Conservation (phyloP, 2,797 vertebrate species). For the Nannoperca obscura region DNA sequence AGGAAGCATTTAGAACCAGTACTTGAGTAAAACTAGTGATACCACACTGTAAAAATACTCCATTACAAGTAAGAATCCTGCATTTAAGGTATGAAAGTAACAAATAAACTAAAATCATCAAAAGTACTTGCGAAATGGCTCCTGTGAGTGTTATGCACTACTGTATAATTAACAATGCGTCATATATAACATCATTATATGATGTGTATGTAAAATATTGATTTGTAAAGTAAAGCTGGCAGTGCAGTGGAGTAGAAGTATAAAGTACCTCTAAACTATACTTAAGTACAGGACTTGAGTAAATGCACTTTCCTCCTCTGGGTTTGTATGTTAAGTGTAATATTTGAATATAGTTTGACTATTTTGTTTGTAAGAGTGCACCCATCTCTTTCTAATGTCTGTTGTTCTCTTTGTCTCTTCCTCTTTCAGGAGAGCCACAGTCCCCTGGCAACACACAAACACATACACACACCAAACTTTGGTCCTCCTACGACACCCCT, state of each 20-base stretch:
- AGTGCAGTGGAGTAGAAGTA: no score
- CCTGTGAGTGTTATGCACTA: no score
- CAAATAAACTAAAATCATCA: background rate
- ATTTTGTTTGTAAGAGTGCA: background rate
- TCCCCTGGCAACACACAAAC: slow-evolving; percentile 33
- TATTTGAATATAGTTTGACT: background rate
- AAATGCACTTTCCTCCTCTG: background rate
- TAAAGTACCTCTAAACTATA: background rate
- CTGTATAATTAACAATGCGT: background rate
- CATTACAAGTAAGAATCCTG: no score
- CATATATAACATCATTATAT: no score
- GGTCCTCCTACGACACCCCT: slow-evolving; percentile 42
- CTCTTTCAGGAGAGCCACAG: slow-evolving; percentile 63
- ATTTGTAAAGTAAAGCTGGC: background rate
- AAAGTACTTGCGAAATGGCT: background rate
- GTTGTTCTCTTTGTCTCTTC: slow-evolving; percentile 59
- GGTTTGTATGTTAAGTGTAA: background rate
- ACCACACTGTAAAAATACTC: background rate
- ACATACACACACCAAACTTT: slow-evolving; percentile 46
- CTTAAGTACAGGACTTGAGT: background rate
- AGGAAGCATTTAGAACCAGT: no score
- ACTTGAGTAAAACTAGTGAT: no score
- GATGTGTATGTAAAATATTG: background rate
- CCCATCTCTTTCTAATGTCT: slow-evolving; percentile 47
- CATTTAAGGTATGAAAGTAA: background rate